Percentiles rank a stretch among this genome's conserved stretches.
Evolutionary conservation across 2,113 vertebrate species (phyloP).

Genomic region (Procavia capensis): DNA sequence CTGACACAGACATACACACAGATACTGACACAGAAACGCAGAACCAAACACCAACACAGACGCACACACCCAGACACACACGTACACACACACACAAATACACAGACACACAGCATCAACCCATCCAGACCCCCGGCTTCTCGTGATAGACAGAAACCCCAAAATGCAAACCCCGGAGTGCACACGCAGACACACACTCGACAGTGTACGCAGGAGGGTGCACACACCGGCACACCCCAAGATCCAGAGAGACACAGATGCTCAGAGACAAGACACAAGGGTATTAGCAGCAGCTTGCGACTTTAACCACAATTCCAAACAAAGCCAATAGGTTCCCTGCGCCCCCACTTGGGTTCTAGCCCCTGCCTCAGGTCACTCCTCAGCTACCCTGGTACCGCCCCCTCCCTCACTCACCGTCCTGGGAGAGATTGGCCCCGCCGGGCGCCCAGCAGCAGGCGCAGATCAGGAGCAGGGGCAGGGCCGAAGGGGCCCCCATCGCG

Average conservation of each 20-base stretch:
- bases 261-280: constrained; percentile 64
- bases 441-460: constrained; percentile 76
- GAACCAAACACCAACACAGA: constrained; percentile 74
- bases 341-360: neutral
- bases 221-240: constrained; percentile 64
- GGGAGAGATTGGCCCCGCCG: constrained; percentile 81
- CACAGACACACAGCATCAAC: constrained; percentile 55
- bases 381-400: constrained; percentile 57
- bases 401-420: constrained; percentile 81
- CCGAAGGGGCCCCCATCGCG: constrained; percentile 73
- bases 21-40: constrained; percentile 71
- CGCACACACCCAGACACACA: constrained; percentile 67
- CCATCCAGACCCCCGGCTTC: constrained; percentile 13
- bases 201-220: neutral
- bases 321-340: constrained; percentile 68
- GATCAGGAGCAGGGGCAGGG: constrained; percentile 78
- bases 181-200: constrained; percentile 51
- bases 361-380: constrained; percentile 29
- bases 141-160: neutral
- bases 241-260: constrained; percentile 53
- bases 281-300: neutral
- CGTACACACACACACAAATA: constrained; percentile 41
- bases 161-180: neutral
- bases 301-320: constrained; percentile 53
- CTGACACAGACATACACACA: constrained; percentile 77